Conservation (phyloP, 2,797 vertebrate species). For the Crenuchus spilurus region DNA sequence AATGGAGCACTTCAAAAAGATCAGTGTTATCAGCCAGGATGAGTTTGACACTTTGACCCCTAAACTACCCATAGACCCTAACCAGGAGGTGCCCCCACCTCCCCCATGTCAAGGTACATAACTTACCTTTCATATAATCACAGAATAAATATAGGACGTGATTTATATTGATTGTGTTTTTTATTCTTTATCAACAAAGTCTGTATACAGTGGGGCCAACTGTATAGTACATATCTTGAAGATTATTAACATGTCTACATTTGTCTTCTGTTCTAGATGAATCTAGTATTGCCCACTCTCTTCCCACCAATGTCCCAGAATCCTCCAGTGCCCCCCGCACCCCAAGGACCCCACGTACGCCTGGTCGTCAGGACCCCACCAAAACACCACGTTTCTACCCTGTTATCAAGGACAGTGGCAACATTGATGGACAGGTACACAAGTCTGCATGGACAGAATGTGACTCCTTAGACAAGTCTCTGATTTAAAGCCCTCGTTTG, state of each 20-base stretch:
- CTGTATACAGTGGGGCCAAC: no score
- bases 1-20: conserved; percentile 90
- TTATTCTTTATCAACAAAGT: no score
- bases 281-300: conserved; percentile 70
- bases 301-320: conserved; percentile 82
- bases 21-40: conserved; percentile 89
- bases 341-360: conserved; percentile 82
- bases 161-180: no score
- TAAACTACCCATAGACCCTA: conserved; percentile 76
- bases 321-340: conserved; percentile 72
- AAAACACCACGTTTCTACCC: conserved; percentile 93
- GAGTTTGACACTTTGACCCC: conserved; percentile 85
- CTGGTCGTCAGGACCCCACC: conserved; percentile 85
- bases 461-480: no score
- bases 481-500: no score
- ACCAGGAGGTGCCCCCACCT: conserved; percentile 76
- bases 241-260: background rate
- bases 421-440: conserved; percentile 82
- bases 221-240: background rate
- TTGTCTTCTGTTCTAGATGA: conserved; percentile 63
- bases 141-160: no score
- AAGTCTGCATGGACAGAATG: background rate
- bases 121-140: background rate
- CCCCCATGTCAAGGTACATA: conserved; percentile 62
- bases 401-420: conserved; percentile 88